Conservation (phyloP, 2,113 vertebrate genomes). For the Rhynchomys soricoides region DNA sequence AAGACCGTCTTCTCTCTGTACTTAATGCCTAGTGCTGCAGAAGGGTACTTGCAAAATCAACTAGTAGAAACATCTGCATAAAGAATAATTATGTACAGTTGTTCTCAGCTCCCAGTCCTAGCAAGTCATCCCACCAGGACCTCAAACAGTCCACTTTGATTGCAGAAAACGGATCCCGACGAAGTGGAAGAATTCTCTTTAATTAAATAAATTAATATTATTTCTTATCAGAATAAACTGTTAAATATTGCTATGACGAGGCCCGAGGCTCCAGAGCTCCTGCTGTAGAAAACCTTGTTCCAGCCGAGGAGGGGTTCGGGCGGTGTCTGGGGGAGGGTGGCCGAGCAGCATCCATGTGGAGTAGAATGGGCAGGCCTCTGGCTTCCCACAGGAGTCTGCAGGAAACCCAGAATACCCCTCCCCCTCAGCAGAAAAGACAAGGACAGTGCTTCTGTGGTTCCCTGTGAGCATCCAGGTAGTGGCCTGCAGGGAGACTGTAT, state of each 20-base stretch:
- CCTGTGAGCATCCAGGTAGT: background rate
- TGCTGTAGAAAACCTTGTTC: conserved; percentile 80
- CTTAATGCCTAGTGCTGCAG: conserved; percentile 80
- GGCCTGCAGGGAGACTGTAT: background rate
- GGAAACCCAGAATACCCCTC: conserved; percentile 43
- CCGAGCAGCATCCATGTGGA: conserved; percentile 61
- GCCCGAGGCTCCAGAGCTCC: conserved; percentile 82
- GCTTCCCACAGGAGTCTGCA: conserved; percentile 44
- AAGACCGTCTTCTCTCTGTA: conserved; percentile 83
- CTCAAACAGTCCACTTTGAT: conserved; percentile 83
- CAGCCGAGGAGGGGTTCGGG: conserved; percentile 73
- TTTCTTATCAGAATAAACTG: conserved; percentile 92
- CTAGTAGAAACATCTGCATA: conserved; percentile 84
- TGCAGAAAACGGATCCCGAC: conserved; percentile 86
- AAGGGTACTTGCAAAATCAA: conserved; percentile 81
- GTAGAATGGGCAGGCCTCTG: conserved; percentile 54
- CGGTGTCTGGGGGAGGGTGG: conserved; percentile 63
- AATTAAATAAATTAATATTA: conserved; percentile 99
- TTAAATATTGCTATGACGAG: conserved; percentile 95
- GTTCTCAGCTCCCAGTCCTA: conserved; percentile 84
- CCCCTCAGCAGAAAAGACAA: background rate
- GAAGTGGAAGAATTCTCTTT: conserved; percentile 90
- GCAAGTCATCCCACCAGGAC: conserved; percentile 82
- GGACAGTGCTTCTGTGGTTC: background rate
- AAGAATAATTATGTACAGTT: conserved; percentile 86